Base-by-base conservation (phyloP, 2,797 vertebrate genomes). In the Merluccius polli region DNA sequence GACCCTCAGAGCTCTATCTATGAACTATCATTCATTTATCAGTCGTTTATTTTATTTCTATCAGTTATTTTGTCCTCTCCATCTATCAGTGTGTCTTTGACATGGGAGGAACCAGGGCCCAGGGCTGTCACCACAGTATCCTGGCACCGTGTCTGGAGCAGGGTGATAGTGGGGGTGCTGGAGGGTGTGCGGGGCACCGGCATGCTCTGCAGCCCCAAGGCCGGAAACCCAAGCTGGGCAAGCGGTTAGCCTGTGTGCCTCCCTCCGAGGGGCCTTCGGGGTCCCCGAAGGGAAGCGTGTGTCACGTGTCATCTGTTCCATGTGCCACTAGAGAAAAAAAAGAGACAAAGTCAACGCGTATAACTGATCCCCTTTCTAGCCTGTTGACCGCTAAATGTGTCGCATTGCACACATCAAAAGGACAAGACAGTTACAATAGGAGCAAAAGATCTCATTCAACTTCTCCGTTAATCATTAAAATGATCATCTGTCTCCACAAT, bases 81-180 rank as follows among this genome's bases (percentile, higher is more conserved):
- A 89, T 92, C 87, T 82, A 89, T 90, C 89, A 89, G 86, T 93
- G 82, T 88, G 16, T 87, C 36, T 74, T 86, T 92, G 92, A 90
- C 89, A 88, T 87, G 84, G 85, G 88, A 90, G 89, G 86, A 90
- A 90, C 89, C 90, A 84, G 85, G 82, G 73, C 91, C 88, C 90
- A 87, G 92, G 90, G 92, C 29, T 95, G 95, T 98, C 95, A 97
- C 96, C 97, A 93, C 93, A 93, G 91, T 92, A 93, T 94, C 97
- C 95, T 98, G 97, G 91, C 93, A 93, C 93, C 87, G 92, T 92
- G 93, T 95, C 96, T 97, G 97, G 92, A 79, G 89, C 82, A 76
- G 84, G 87, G 88, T 92, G 93, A 94, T 92, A 92, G 86, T 79
- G 85, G 84, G 52, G 79, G 72, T 83, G 85, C 71, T 83, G 86